Percentiles rank a stretch among this genome's conserved stretches.
These are phyloP conservation scores for Dendrolimus punctatus DNA, from an alignment of 1,140 invertebrate genomes.

Conservation along the genomic window DNA sequence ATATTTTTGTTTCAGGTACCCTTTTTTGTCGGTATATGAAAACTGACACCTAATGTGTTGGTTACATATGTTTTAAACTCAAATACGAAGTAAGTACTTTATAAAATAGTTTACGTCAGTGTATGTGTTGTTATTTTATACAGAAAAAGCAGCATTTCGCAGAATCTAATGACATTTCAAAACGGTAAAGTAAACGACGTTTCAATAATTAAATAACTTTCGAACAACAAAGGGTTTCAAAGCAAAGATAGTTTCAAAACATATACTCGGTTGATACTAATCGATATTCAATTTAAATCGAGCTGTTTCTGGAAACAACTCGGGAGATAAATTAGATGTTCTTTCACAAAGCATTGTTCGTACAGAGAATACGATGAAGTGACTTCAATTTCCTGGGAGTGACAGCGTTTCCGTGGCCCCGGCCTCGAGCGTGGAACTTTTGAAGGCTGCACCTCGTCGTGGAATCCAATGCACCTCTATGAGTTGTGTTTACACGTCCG, in stretches of 20 bases:
- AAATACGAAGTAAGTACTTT: too few species aligned
- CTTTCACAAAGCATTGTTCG: slow-evolving; percentile 66
- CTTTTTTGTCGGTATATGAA: too few species aligned
- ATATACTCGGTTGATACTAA: slow-evolving; percentile 14
- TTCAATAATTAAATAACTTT: too few species aligned
- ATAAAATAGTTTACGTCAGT: too few species aligned
- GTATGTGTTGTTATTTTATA: too few species aligned
- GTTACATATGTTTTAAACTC: too few species aligned
- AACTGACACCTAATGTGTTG: too few species aligned
- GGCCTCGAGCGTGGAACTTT: slow-evolving; percentile 54
- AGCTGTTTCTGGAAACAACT: slow-evolving; percentile 47
- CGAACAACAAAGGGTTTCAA: not conserved
- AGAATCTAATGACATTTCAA: too few species aligned
- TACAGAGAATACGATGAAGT: slow-evolving; percentile 41
- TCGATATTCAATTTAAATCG: slow-evolving; percentile 65
- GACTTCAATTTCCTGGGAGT: slow-evolving; percentile 66
- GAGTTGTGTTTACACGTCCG: slow-evolving; percentile 41
- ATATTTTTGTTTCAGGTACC: too few species aligned
- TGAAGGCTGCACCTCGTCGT: slow-evolving; percentile 44
- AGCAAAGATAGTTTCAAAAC: not conserved
- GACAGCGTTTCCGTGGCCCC: slow-evolving; percentile 36
- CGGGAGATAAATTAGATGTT: slow-evolving; percentile 64
- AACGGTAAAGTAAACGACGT: too few species aligned
- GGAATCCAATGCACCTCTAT: slow-evolving; percentile 54
- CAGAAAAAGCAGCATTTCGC: too few species aligned